Evolutionary conservation across 2,797 vertebrate species (phyloP), one percentile per base, ranked within the genome.

Genomic region (Trachops cirrhosus): DNA sequence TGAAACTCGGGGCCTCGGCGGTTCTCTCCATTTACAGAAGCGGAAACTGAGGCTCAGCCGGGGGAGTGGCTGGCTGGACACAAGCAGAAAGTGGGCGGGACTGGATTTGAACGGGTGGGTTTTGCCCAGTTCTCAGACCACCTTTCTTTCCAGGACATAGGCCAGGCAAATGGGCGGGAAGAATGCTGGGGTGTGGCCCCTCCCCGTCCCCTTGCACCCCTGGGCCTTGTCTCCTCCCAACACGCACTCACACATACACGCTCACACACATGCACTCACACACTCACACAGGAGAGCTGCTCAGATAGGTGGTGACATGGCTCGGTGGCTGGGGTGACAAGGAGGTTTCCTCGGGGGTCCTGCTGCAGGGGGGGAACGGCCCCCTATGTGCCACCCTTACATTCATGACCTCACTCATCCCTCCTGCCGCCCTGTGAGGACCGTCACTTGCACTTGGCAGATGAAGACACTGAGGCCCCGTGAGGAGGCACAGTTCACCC

Each of bases 1-100:
- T 26, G 88, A 41, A 15, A 16, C 64, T 10, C 3, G 37, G 59
- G 88, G 37, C 24, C 0, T 8, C 2, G 1, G 10, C 7, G 11
- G 21, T n/a, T 78, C 90, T 64, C 44, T 54, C 24, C 8, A 14
- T 67, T 79, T 39, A 34, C 21, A 80, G 80, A 52, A 59, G 39
- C 75, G 83, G 96, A 93, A 92, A 95, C 89, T 88, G 92, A 96
- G 97, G 67, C 12, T 77, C 24, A 3, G 2, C 19, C 2, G 15
- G n/a, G 57, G 57, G 44, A 52, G 14, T 15, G 68, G 57, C 52
- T 29, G 67, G 19, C 57, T 37, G 48, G 74, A 26, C 57, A 14
- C 34, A 21, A 34, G 21, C 22, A 46, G 74, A 46, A 91, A 26
- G n/a, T 26, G 52, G 44, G 46, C 2, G 26, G 62, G 91, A 46